phyloP scores from a whole-genome alignment of 2,797 vertebrate genomes.

The Rhabdomys pumilio region DNA sequence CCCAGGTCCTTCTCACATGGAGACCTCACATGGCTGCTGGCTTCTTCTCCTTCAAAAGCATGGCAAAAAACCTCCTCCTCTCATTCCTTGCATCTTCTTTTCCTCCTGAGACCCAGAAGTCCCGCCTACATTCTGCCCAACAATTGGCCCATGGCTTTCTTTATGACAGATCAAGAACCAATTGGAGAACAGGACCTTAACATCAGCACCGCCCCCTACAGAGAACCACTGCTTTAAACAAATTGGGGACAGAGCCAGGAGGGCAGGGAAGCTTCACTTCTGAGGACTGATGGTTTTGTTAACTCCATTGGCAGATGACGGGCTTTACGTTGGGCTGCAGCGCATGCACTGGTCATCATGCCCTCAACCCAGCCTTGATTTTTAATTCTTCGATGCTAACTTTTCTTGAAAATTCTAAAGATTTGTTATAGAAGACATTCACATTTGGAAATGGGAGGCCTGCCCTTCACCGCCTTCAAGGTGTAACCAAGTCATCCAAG shows the following conservation, averaged over 20 bases:
- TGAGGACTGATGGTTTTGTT: background rate
- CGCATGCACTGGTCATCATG: background rate
- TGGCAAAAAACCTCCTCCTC: too few species aligned
- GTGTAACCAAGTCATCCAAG: background rate
- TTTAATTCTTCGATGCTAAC: background rate
- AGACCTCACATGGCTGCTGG: too few species aligned
- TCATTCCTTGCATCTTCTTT: too few species aligned
- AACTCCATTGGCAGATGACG: rapidly evolving
- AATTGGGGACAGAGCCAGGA: background rate
- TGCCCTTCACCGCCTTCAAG: background rate
- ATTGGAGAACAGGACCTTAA: too few species aligned
- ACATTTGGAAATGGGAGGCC: background rate
- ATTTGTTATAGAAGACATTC: background rate
- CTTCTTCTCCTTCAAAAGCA: too few species aligned
- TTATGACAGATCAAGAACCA: too few species aligned
- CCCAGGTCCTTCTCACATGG: too few species aligned
- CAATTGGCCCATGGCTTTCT: too few species aligned
- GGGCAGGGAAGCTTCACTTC: background rate
- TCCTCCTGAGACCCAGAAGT: too few species aligned
- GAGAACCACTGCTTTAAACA: background rate
- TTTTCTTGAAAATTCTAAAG: background rate
- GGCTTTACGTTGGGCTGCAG: rapidly evolving
- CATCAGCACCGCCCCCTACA: too few species aligned
- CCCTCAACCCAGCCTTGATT: background rate
- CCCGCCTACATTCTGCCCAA: too few species aligned